Conservation (phyloP, 2,113 vertebrate species). For the Onychostoma macrolepis region DNA sequence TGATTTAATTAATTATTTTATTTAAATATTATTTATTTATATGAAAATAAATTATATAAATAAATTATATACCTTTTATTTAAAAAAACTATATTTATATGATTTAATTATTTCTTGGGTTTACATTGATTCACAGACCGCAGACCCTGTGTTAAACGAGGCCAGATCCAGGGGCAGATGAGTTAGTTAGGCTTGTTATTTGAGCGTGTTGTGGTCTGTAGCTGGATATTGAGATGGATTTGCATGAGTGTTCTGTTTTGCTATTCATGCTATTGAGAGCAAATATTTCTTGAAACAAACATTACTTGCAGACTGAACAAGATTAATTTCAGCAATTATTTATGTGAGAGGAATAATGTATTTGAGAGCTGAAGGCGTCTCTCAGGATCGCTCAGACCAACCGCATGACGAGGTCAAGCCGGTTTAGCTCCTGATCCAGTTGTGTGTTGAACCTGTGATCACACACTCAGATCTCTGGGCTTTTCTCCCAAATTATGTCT, state of each 20-base stretch:
- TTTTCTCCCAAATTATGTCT: constrained; percentile 45
- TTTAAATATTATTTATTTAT: too few species aligned
- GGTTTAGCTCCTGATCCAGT: neutral
- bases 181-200: too few species aligned
- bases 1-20: too few species aligned
- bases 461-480: neutral
- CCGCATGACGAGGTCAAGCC: neutral
- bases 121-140: too few species aligned
- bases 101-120: too few species aligned
- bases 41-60: too few species aligned
- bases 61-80: too few species aligned
- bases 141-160: too few species aligned
- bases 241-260: too few species aligned
- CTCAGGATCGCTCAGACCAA: too few species aligned
- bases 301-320: neutral
- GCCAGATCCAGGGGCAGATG: too few species aligned
- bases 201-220: neutral
- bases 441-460: neutral
- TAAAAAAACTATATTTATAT: too few species aligned
- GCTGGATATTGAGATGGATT: neutral
- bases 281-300: neutral
- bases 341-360: neutral
- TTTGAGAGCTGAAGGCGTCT: neutral
- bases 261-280: neutral
- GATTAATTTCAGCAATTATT: neutral